phyloP scores from a whole-genome alignment of 1,140 invertebrate genomes.

The Bilobella aurantiaca region DNA sequence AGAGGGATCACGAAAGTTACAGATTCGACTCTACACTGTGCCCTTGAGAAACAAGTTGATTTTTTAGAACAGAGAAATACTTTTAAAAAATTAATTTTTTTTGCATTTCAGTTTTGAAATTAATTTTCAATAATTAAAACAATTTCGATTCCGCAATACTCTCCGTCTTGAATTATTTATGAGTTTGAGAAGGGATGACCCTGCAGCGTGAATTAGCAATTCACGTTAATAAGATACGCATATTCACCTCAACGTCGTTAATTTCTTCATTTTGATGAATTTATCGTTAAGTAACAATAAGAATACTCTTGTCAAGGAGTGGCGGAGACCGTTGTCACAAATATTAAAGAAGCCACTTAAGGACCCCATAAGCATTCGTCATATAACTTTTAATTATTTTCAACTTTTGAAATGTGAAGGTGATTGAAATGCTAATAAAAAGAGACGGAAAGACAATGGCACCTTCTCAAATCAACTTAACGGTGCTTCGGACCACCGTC shows the following conservation, averaged over 20 bases:
- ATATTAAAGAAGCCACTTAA: neutral
- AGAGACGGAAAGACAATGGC: neutral
- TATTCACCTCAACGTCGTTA: neutral
- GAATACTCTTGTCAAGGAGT: neutral
- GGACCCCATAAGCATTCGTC: neutral
- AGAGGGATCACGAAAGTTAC: too few relatives aligned
- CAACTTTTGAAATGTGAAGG: conserved; percentile 1
- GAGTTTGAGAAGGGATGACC: neutral
- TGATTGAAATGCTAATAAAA: neutral
- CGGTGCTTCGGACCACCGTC: neutral
- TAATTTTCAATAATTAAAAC: too few relatives aligned
- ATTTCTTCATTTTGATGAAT: neutral
- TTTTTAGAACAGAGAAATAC: too few relatives aligned
- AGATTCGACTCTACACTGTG: too few relatives aligned
- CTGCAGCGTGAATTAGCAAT: neutral
- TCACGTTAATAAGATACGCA: too few relatives aligned
- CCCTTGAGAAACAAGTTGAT: too few relatives aligned
- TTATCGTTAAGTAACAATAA: neutral
- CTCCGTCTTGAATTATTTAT: conserved; percentile 1
- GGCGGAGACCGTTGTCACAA: too few relatives aligned
- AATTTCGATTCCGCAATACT: conserved; percentile 5
- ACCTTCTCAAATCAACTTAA: neutral
- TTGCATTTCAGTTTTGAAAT: too few relatives aligned
- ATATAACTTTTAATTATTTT: neutral
- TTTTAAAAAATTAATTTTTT: too few relatives aligned